Evolutionary conservation across 2,888 invertebrate species (phyloP).

Genomic region (Eumacrocentrus americanus): DNA sequence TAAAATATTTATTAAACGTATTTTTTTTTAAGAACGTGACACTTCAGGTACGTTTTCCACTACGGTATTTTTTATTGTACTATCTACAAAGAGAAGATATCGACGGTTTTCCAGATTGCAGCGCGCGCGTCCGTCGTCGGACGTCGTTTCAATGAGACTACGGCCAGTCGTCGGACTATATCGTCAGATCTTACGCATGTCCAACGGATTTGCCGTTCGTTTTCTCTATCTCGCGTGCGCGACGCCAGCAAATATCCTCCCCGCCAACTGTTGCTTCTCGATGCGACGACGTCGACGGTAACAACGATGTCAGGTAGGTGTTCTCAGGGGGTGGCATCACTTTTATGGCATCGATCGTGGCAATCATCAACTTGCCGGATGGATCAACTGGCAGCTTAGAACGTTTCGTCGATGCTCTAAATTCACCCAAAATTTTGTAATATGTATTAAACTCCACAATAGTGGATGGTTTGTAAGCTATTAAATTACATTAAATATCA

Average conservation of each 20-base stretch:
- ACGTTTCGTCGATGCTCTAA: too few species aligned
- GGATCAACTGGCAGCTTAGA: too few species aligned
- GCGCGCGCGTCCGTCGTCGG: conserved; percentile 42
- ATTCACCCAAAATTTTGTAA: too few species aligned
- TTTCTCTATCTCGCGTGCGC: conserved; percentile 27
- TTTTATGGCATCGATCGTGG: too few species aligned
- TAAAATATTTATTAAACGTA: too few species aligned
- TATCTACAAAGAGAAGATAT: background rate
- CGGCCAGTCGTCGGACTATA: conserved; percentile 40
- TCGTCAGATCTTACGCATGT: conserved; percentile 51
- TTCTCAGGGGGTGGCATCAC: background rate
- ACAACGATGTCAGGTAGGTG: background rate
- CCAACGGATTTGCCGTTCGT: conserved; percentile 42
- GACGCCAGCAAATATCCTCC: conserved; percentile 8
- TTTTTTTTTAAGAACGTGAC: background rate
- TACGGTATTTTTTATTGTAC: background rate
- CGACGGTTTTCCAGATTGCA: conserved; percentile 5
- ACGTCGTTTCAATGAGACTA: conserved; percentile 51
- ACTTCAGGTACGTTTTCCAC: background rate
- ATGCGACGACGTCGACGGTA: background rate
- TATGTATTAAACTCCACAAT: too few species aligned
- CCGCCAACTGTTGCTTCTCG: conserved; percentile 48
- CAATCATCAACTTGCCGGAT: too few species aligned
- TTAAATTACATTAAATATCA: too few species aligned
- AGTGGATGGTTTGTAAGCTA: too few species aligned